Evolutionary conservation across 2,113 vertebrate genomes (phyloP).

Genomic region (Macquaria ambigua): DNA sequence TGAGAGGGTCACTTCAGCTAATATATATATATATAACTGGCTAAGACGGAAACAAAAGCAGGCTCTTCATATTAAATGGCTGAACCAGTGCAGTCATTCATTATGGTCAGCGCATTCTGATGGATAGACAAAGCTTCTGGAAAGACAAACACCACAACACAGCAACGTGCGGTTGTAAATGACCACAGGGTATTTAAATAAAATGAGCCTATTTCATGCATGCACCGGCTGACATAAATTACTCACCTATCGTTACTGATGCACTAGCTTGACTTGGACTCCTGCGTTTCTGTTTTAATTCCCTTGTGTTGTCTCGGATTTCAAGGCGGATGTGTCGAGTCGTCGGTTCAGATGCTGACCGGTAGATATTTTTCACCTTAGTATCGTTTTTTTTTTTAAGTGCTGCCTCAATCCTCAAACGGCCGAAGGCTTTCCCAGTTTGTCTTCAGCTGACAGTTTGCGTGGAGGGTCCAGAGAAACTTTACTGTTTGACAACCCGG

Average conservation of each 20-base stretch:
- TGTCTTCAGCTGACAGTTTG: constrained; percentile 61
- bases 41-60: constrained; percentile 28
- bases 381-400: background rate
- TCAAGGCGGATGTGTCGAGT: constrained; percentile 19
- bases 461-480: constrained; percentile 75
- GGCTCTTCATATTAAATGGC: constrained; percentile 54
- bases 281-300: constrained; percentile 51
- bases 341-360: background rate
- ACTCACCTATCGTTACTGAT: constrained; percentile 69
- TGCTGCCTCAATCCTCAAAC: constrained; percentile 18
- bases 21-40: background rate
- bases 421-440: background rate
- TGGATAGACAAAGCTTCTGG: constrained; percentile 3
- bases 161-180: background rate
- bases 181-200: background rate
- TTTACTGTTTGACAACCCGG: constrained; percentile 85
- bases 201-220: background rate
- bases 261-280: constrained; percentile 47
- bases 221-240: constrained; percentile 19
- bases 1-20: background rate
- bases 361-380: background rate
- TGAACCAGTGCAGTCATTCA: constrained; percentile 42
- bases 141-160: constrained; percentile 38
- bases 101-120: constrained; percentile 37
- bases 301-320: constrained; percentile 30